These are phyloP conservation scores for Bergia sp. DNA, from an alignment of 92 coral and sea anemone species.

Conservation along the genomic window DNA sequence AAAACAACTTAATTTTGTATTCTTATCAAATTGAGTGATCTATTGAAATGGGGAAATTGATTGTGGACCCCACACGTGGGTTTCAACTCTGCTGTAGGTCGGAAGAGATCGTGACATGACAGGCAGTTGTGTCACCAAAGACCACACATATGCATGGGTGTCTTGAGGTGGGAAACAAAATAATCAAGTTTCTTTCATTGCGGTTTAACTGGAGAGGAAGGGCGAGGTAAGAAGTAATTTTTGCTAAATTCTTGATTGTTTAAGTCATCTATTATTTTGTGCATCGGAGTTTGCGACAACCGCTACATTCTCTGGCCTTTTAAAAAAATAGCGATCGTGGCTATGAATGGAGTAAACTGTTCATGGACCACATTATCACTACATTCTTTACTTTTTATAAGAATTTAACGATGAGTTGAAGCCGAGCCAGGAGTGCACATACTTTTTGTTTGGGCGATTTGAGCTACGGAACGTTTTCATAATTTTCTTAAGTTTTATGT, in stretches of 20 bases:
- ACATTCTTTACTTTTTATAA: too few relatives aligned
- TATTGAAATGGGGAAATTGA: background rate
- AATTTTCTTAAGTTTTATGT: too few relatives aligned
- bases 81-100: conserved; percentile 4
- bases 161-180: background rate
- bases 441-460: too few relatives aligned
- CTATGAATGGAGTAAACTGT: too few relatives aligned
- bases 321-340: background rate
- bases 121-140: background rate
- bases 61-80: conserved; percentile 11
- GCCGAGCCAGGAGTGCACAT: too few relatives aligned
- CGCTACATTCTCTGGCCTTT: background rate
- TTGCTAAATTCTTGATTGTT: background rate
- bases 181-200: background rate
- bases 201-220: background rate
- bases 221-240: background rate
- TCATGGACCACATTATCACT: too few relatives aligned
- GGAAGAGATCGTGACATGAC: conserved; percentile 1
- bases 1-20: background rate
- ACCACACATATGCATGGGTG: background rate
- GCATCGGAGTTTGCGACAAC: too few relatives aligned
- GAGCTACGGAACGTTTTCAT: too few relatives aligned
- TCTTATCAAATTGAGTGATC: background rate
- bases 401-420: too few relatives aligned
- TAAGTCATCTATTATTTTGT: background rate